Conservation (phyloP, 2,888 invertebrate species). For the Lumbricus terrestris region DNA sequence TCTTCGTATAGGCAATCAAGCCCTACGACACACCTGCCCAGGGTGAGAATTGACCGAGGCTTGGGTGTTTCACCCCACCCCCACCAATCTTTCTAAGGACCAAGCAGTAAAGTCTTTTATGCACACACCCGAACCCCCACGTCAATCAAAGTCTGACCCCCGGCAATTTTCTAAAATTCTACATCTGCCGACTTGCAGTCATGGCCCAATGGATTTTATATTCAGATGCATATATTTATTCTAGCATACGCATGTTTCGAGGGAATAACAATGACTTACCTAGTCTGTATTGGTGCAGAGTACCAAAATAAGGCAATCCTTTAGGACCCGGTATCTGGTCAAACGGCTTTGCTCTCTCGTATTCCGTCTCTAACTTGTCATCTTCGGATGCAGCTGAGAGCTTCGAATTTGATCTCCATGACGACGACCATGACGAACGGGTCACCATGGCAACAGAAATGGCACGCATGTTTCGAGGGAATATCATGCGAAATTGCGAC, state of each 20-base stretch:
- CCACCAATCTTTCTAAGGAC: too few species aligned
- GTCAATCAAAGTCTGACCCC: too few species aligned
- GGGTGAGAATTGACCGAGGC: background rate
- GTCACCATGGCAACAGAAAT: background rate
- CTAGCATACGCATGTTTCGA: too few species aligned
- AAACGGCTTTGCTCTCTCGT: constrained; percentile 44
- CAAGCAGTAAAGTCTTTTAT: too few species aligned
- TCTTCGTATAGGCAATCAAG: too few species aligned
- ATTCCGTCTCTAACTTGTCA: background rate
- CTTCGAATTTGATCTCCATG: background rate
- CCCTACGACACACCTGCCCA: too few species aligned
- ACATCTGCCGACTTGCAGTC: too few species aligned
- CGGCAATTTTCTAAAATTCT: too few species aligned
- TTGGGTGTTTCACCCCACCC: too few species aligned
- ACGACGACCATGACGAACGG: background rate
- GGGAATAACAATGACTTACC: constrained; percentile 19
- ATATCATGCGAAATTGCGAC: background rate
- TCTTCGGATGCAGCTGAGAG: background rate
- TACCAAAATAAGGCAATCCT: constrained; percentile 53
- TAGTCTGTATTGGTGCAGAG: constrained; percentile 45
- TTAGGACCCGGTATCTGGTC: constrained; percentile 52
- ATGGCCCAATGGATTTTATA: too few species aligned
- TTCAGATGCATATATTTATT: too few species aligned
- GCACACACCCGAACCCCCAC: too few species aligned
- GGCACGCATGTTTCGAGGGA: background rate